These are phyloP conservation scores for Alloscopus bannaensis DNA, from an alignment of 2,888 invertebrate genomes.

Conservation along the genomic window DNA sequence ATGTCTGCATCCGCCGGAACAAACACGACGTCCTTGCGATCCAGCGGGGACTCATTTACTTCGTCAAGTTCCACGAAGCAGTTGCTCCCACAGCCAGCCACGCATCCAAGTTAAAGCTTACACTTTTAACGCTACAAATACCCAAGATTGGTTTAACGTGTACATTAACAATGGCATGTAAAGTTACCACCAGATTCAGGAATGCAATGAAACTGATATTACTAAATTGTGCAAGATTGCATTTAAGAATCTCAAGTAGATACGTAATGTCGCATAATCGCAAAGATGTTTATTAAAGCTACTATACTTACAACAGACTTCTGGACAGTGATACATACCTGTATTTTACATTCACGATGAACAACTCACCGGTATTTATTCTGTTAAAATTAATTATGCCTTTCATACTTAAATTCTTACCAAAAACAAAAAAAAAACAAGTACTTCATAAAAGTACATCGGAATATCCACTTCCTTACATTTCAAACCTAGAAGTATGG, in stretches of 20 bases:
- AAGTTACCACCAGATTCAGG: slow-evolving; percentile 43
- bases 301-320: neutral
- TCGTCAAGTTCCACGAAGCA: slow-evolving; percentile 88
- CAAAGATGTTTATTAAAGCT: slow-evolving; percentile 57
- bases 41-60: slow-evolving; percentile 88
- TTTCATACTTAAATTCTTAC: no score
- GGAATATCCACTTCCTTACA: no score
- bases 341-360: no score
- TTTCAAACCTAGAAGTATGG: no score
- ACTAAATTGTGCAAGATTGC: slow-evolving; percentile 22
- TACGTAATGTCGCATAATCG: slow-evolving; percentile 52
- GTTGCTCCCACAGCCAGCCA: slow-evolving; percentile 77
- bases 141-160: slow-evolving; percentile 42
- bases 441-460: no score
- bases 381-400: no score
- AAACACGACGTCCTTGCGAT: slow-evolving; percentile 77
- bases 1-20: slow-evolving; percentile 68
- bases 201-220: slow-evolving; percentile 36
- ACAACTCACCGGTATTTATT: no score
- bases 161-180: slow-evolving; percentile 22
- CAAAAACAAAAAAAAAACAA: no score
- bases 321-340: no score
- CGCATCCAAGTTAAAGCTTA: slow-evolving; percentile 50
- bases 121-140: neutral
- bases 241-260: slow-evolving; percentile 29